phyloP scores from a whole-genome alignment of 1,140 invertebrate genomes.

The Liolophura sinensis region DNA sequence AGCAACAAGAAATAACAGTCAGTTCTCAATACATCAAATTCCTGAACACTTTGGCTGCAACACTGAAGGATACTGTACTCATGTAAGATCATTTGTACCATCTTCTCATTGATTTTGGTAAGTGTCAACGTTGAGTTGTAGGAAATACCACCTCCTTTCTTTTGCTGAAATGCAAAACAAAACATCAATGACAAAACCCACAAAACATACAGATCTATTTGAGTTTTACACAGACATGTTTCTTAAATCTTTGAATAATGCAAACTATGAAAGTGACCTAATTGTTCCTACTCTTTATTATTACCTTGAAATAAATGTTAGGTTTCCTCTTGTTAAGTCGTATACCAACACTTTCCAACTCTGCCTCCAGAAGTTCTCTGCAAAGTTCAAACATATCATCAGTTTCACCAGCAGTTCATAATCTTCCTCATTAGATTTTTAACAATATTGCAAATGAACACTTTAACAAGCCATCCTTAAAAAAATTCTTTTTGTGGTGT shows the following conservation, averaged over 20 bases:
- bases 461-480: too few relatives aligned
- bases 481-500: too few relatives aligned
- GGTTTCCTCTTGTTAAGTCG: constrained; percentile 91
- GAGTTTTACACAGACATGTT: background rate
- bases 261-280: background rate
- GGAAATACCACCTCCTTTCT: constrained; percentile 98
- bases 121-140: constrained; percentile 95
- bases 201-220: background rate
- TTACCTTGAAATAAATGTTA: constrained; percentile 97
- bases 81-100: constrained; percentile 97
- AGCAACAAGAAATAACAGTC: too few relatives aligned
- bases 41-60: too few relatives aligned
- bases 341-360: constrained; percentile 96
- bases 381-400: constrained; percentile 7
- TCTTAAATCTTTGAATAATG: constrained; percentile 1
- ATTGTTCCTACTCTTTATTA: background rate
- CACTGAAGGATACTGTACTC: constrained; percentile 80
- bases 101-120: constrained; percentile 94
- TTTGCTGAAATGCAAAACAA: constrained; percentile 66
- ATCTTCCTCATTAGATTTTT: background rate
- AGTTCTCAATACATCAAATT: too few relatives aligned
- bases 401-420: background rate
- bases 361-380: constrained; percentile 81
- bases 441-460: too few relatives aligned
- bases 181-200: background rate